Evolutionary conservation across 2,113 vertebrate genomes (phyloP).

Genomic region (Azemiops feae): DNA sequence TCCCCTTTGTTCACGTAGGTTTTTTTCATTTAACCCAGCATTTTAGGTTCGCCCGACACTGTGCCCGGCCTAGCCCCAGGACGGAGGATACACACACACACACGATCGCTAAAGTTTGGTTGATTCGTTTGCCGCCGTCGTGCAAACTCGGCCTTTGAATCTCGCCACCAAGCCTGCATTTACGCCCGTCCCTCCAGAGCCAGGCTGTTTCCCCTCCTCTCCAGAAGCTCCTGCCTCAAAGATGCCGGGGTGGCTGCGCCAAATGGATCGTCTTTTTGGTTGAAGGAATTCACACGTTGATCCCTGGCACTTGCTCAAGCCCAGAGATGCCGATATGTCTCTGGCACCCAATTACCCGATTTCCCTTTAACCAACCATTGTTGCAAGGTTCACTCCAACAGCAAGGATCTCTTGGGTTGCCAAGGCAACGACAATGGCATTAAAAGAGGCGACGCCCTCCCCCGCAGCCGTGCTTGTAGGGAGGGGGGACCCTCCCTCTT

Average conservation of each 20-base stretch:
- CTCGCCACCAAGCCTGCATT: not conserved
- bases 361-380: conserved; percentile 64
- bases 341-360: conserved; percentile 63
- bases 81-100: not conserved
- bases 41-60: not conserved
- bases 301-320: conserved; percentile 66
- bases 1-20: not conserved
- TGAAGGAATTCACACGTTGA: conserved; percentile 75
- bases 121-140: not conserved
- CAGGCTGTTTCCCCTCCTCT: not conserved
- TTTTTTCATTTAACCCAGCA: not conserved
- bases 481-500: not conserved
- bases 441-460: conserved; percentile 48
- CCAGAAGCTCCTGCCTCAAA: not conserved
- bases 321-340: conserved; percentile 63
- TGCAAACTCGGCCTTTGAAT: not conserved
- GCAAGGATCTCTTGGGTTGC: conserved; percentile 67
- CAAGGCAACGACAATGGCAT: conserved; percentile 68
- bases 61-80: not conserved
- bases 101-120: not conserved
- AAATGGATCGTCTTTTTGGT: conserved; percentile 64
- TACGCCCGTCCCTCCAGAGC: no score
- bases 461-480: not conserved
- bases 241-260: conserved; percentile 68
- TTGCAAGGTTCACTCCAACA: conserved; percentile 58